Evolutionary conservation across 2,888 invertebrate genomes (phyloP).

Genomic region (Drosophila vallismaia): DNA sequence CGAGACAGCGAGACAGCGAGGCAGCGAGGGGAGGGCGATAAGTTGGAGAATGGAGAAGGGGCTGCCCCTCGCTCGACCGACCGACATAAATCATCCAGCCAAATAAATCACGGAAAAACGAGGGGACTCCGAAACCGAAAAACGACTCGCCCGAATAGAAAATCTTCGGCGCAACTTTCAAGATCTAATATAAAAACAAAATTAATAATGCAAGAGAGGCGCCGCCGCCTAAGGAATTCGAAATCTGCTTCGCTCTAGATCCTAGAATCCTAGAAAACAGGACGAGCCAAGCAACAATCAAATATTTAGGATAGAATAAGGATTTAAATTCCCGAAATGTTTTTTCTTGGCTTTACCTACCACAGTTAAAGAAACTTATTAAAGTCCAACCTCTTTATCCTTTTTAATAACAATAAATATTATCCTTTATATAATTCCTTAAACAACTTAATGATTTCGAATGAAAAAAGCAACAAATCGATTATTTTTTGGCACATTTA

Average conservation of each 20-base stretch:
- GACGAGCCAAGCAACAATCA: conserved; percentile 26
- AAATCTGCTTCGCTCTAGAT: not conserved
- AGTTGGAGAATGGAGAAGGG: not conserved
- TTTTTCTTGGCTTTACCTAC: too few relatives aligned
- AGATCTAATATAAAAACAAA: conserved; percentile 60
- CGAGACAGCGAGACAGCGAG: too few relatives aligned
- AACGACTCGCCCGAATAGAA: conserved; percentile 51
- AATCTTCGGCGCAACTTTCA: conserved; percentile 69
- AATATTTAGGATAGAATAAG: conserved; percentile 19
- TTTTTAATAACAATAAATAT: not conserved
- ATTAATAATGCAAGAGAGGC: conserved; percentile 71
- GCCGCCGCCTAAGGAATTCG: conserved; percentile 32
- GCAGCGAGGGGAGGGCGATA: too few relatives aligned
- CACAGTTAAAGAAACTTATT: too few relatives aligned
- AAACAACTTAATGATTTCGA: not conserved
- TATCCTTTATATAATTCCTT: not conserved
- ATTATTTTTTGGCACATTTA: conserved; percentile 10
- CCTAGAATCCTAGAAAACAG: conserved; percentile 10
- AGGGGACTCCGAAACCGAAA: not conserved
- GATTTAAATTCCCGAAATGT: too few relatives aligned
- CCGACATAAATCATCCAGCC: conserved; percentile 68
- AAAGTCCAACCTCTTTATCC: not conserved
- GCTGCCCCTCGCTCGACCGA: conserved; percentile 40
- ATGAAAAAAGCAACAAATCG: not conserved
- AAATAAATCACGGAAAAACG: conserved; percentile 65